Conservation (phyloP, 2,113 vertebrate species). For the Gracilinanus agilis region DNA sequence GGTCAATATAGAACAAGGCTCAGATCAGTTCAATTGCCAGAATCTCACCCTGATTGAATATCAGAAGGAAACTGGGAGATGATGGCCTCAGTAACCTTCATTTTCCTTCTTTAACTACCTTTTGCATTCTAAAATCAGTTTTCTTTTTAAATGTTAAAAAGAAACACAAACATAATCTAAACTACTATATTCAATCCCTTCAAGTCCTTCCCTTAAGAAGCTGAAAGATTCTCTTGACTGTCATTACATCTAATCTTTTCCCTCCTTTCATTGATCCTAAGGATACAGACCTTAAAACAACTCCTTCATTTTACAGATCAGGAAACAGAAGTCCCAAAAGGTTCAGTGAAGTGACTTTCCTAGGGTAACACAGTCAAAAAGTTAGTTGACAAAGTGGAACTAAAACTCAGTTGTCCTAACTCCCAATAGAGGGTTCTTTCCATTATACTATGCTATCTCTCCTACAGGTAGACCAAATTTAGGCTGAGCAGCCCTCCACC, state of each 20-base stretch:
- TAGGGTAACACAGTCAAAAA: neutral
- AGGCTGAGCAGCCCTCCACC: neutral
- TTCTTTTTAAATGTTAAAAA: constrained; percentile 15
- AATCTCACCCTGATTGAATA: neutral
- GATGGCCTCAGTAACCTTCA: neutral
- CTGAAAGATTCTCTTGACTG: neutral
- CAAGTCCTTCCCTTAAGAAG: neutral
- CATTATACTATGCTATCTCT: neutral
- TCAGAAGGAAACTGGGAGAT: neutral
- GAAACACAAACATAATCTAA: neutral
- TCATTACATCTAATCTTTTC: too few species aligned
- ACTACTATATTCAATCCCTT: neutral
- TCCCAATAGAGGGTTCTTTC: neutral
- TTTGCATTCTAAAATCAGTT: neutral
- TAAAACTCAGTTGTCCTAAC: neutral
- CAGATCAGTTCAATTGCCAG: neutral
- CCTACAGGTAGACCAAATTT: neutral
- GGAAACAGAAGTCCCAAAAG: neutral
- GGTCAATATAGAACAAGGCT: neutral
- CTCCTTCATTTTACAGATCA: too few species aligned
- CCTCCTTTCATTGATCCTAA: too few species aligned
- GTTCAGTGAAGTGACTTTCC: neutral
- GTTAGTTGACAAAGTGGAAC: neutral
- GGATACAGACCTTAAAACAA: too few species aligned
- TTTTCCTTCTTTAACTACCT: neutral